A percentile compares a stretch with the other conserved stretches of the same genome.
Evolutionary conservation across 2,888 invertebrate species (phyloP).

Genomic region (Thelaira solivaga): DNA sequence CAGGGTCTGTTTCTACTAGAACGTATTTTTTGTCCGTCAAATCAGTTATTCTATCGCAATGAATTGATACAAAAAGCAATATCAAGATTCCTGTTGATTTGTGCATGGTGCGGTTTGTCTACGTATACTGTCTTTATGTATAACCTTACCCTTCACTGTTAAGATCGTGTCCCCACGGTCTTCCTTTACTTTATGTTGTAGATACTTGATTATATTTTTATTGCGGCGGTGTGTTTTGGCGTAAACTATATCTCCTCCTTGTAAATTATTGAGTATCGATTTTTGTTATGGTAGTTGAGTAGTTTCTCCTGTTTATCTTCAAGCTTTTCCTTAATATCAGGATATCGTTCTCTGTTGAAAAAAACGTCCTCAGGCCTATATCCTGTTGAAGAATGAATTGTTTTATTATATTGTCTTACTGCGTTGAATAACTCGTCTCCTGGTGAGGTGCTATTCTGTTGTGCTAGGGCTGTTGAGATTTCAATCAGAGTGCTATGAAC

Average conservation of each 20-base stretch:
- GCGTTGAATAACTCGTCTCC: constrained; percentile 1
- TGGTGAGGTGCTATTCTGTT: constrained; percentile 5
- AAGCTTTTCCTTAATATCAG: constrained; percentile 1
- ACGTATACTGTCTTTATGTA: not conserved
- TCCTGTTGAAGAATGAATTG: not conserved
- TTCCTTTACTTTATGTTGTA: not conserved
- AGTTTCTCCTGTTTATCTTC: not conserved
- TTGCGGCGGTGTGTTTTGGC: not conserved
- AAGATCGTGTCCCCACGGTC: not conserved
- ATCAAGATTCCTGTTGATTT: not conserved
- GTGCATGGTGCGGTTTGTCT: not conserved
- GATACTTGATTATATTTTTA: not conserved
- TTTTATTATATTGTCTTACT: not conserved
- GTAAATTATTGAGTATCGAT: not conserved
- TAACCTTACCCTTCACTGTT: not conserved
- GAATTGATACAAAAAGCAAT: not conserved
- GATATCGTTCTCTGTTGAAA: not conserved
- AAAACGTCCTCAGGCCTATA: not conserved
- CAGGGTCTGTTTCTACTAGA: not conserved
- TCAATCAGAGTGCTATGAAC: not conserved
- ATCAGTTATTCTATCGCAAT: not conserved
- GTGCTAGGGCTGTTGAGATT: not conserved
- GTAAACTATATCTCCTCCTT: not conserved
- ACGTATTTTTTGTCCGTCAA: not conserved
- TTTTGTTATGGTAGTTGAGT: not conserved